Percentiles rank a stretch among this genome's conserved stretches.
Evolutionary conservation across 2,797 vertebrate species (phyloP).

Genomic region (Cynopterus sphinx): DNA sequence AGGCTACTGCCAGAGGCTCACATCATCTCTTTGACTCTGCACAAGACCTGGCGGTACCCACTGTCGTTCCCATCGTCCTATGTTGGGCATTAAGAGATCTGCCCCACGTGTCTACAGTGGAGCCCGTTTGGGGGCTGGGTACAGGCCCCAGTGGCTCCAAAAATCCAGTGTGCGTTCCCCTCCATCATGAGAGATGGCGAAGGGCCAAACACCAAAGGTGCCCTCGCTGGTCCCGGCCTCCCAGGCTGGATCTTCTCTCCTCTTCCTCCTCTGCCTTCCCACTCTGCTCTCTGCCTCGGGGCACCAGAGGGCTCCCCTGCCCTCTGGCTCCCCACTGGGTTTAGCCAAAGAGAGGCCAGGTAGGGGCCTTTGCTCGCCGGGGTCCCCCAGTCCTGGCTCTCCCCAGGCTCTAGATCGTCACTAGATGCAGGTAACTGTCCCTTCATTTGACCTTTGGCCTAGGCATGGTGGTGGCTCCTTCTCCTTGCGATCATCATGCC

Average conservation of each 20-base stretch:
- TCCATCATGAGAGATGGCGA: accelerated
- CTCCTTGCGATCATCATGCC: neutral
- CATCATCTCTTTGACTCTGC: neutral
- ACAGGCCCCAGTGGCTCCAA: neutral
- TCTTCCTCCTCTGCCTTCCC: neutral
- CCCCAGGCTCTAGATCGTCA: neutral
- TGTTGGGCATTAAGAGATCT: neutral
- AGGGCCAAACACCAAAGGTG: neutral
- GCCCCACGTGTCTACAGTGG: neutral
- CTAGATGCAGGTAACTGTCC: no score
- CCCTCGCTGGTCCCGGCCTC: neutral
- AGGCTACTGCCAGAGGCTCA: neutral
- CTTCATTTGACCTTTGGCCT: neutral
- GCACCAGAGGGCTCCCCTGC: neutral
- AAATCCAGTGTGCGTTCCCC: accelerated
- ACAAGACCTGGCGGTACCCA: no score
- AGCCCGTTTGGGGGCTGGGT: neutral
- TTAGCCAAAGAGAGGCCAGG: neutral
- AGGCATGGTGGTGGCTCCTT: no score
- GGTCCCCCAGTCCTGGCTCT: neutral
- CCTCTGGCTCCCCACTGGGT: neutral
- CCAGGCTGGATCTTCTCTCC: neutral
- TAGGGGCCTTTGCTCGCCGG: accelerated
- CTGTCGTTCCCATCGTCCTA: neutral
- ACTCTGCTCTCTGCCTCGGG: neutral